A percentile compares a stretch with the other conserved stretches of the same genome.
These are phyloP conservation scores for Zosterops borbonicus DNA, from an alignment of 2,113 vertebrate genomes.

Conservation along the genomic window DNA sequence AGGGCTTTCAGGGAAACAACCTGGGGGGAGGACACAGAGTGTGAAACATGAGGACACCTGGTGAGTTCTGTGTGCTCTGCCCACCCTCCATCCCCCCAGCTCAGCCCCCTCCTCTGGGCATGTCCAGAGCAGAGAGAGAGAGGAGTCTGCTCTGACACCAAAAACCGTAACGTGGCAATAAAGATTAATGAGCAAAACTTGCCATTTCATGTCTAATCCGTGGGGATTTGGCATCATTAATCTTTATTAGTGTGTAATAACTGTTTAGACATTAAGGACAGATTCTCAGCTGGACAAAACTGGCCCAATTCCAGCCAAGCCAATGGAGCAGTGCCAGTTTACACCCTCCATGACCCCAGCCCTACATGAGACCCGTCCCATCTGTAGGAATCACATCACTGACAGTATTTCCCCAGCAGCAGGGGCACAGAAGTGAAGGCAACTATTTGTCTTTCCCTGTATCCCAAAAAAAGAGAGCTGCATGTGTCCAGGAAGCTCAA, in stretches of 20 bases:
- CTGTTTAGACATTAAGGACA: conserved; percentile 51
- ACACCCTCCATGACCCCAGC: conserved; percentile 3
- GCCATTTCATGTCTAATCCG: conserved; percentile 18
- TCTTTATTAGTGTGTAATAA: conserved; percentile 52
- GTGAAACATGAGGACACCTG: conserved; percentile 9
- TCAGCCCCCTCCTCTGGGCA: background rate
- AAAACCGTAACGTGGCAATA: conserved; percentile 20
- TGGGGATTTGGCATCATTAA: conserved; percentile 53
- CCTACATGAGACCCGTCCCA: conserved; percentile 3
- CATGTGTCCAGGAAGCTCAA: conserved; percentile 63
- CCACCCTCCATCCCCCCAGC: background rate
- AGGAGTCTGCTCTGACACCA: background rate
- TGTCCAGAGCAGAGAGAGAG: background rate
- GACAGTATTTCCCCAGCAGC: conserved; percentile 59
- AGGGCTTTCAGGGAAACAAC: conserved; percentile 42
- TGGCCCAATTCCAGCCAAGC: conserved; percentile 32
- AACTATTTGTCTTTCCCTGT: conserved; percentile 55
- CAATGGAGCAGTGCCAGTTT: conserved; percentile 37
- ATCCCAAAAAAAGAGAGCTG: conserved; percentile 45
- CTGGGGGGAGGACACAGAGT: background rate
- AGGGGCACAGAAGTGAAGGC: conserved; percentile 36
- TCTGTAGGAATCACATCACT: background rate
- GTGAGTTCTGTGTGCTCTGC: background rate
- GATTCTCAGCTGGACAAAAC: conserved; percentile 58
- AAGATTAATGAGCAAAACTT: conserved; percentile 59